These are phyloP conservation scores for Channa striata DNA, from an alignment of 2,797 vertebrate genomes.

Conservation along the genomic window DNA sequence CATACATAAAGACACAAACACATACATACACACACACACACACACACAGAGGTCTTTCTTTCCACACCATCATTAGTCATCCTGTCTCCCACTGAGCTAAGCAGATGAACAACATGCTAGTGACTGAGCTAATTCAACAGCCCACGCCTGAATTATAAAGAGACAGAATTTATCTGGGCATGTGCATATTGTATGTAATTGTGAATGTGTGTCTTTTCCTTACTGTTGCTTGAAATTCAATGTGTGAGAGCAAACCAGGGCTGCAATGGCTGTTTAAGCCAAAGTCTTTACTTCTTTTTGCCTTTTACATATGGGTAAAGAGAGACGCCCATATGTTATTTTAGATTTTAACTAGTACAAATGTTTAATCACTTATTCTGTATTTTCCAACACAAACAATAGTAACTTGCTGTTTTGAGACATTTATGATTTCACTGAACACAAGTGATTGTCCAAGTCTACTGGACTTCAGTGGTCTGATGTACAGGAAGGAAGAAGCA, in stretches of 20 bases:
- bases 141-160: slow-evolving; percentile 42
- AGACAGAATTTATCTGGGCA: slow-evolving; percentile 12
- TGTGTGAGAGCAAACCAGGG: slow-evolving; percentile 4
- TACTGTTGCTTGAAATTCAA: slow-evolving; percentile 1
- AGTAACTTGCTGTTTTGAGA: too few species aligned
- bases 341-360: too few species aligned
- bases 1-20: not conserved
- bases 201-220: not conserved
- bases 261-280: not conserved
- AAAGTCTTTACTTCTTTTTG: too few species aligned
- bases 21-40: not conserved
- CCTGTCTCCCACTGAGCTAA: slow-evolving; percentile 49
- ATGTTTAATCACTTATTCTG: not conserved
- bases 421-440: too few species aligned
- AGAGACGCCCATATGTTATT: not conserved
- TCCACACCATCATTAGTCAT: slow-evolving; percentile 50
- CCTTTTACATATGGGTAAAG: not conserved
- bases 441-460: too few species aligned
- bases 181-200: slow-evolving; percentile 13
- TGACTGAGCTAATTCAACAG: slow-evolving; percentile 48
- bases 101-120: slow-evolving; percentile 61
- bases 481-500: too few species aligned
- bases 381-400: not conserved
- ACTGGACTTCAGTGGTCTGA: too few species aligned
- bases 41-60: slow-evolving; percentile 21